Conservation (phyloP, 2,888 invertebrate species). For the Pseudococcus jackbeardsleyi region DNA sequence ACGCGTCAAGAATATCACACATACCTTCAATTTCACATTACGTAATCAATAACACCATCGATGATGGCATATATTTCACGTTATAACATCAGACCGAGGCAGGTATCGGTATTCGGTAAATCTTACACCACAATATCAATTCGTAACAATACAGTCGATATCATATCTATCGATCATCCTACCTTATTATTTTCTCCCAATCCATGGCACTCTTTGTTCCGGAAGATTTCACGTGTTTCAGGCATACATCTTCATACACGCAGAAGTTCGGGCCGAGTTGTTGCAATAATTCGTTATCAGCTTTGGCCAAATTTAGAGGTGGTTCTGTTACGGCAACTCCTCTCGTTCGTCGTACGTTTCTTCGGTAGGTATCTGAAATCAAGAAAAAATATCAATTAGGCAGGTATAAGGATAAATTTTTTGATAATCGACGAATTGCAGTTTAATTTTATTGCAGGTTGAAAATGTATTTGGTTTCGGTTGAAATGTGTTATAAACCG, state of each 20-base stretch:
- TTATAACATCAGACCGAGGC: neutral
- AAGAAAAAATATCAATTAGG: neutral
- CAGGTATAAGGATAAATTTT: neutral
- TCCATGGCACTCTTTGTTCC: slow-evolving; percentile 72
- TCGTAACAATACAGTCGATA: neutral
- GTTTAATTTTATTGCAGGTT: no score
- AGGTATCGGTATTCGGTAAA: neutral
- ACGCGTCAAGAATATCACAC: neutral
- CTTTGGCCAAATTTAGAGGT: slow-evolving; percentile 75
- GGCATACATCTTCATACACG: slow-evolving; percentile 83
- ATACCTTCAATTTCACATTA: neutral
- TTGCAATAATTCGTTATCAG: slow-evolving; percentile 83
- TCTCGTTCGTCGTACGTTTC: slow-evolving; percentile 52
- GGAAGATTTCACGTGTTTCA: slow-evolving; percentile 76
- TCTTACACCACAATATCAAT: neutral
- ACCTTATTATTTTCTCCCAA: slow-evolving; percentile 86
- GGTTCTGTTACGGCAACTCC: slow-evolving; percentile 33
- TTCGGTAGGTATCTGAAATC: slow-evolving; percentile 57
- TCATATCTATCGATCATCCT: slow-evolving; percentile 67
- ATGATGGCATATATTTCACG: neutral
- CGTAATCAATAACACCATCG: neutral
- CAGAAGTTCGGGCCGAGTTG: slow-evolving; percentile 85
- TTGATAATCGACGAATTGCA: neutral
- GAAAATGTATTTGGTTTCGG: neutral
- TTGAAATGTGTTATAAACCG: neutral